Evolutionary conservation across 2,888 invertebrate genomes (phyloP), one percentile per base, ranked within the genome.

Genomic region (Luperina testacea): DNA sequence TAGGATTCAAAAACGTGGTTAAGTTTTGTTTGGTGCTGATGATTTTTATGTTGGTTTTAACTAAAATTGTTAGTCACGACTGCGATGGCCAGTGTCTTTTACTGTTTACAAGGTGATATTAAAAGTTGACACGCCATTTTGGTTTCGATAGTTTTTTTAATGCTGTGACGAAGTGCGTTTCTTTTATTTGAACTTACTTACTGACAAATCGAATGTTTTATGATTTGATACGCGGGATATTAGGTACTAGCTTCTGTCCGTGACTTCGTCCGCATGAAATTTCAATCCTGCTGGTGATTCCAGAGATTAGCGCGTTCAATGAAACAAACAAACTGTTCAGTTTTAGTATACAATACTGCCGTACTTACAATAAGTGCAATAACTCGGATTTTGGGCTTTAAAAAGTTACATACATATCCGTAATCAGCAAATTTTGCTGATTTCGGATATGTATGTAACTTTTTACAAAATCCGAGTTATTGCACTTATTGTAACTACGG

Each of bases 51-150:
- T 77, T 91, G 80, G 92, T 93, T 88, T 89, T 88, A 73, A 87
- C 88, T 91, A 92, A 93, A 94, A 94, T 93, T 92, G 93, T 94
- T 92, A 92, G 95, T 95, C 95, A 95, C 95, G 95, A 95, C 91
- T 90, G 88, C 90, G 92, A 94, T 93, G 92, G 92, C 88, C 92
- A 91, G 93, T 93, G 91, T 92, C 90, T 93, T 83, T 92, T 92
- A 93, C 92, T 92, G 94, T 94, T 93, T 95, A 95, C 94, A 94
- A 94, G 94, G 91, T 92, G 92, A 94, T 95, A 94, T 95, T 94
- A 94, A 92, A 92, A 92, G 93, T 94, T 94, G 92, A 94, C 95
- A 94, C 94, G 93, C 90, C 91, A 90, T 94, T 95, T 94, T 91
- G 87, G 90, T 92, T 92, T 91, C 91, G 86, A 94, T 93, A 88